These are phyloP conservation scores for Trilocha varians DNA, from an alignment of 2,888 invertebrate genomes.

Conservation along the genomic window DNA sequence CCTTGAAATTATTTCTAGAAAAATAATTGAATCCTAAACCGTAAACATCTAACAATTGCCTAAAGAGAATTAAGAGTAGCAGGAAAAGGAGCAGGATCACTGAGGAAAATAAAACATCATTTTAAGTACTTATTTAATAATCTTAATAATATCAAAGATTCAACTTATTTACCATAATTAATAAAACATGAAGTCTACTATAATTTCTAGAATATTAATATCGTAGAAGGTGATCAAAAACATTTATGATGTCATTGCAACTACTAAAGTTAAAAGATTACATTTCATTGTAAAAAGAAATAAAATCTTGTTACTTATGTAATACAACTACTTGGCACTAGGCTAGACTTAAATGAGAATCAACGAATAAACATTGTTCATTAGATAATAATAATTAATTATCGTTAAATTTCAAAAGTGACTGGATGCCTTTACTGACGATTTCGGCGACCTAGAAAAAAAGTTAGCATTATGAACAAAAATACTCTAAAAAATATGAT, in stretches of 20 bases:
- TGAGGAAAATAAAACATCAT: background rate
- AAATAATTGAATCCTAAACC: too few relatives aligned
- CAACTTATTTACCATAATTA: background rate
- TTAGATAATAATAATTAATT: conserved; percentile 30
- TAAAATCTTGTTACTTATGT: background rate
- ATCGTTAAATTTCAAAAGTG: conserved; percentile 14
- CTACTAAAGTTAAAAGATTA: background rate
- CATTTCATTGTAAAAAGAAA: background rate
- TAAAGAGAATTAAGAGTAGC: conserved; percentile 1
- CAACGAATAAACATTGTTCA: conserved; percentile 37
- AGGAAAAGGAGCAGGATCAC: background rate
- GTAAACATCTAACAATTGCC: too few relatives aligned
- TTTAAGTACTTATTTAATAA: background rate
- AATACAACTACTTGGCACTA: conserved; percentile 53
- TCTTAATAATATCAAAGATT: background rate
- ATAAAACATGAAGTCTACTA: background rate
- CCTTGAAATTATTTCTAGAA: too few relatives aligned
- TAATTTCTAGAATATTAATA: background rate
- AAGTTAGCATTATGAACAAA: too few relatives aligned
- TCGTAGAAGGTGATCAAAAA: too few relatives aligned
- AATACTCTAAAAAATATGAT: conserved; percentile 7
- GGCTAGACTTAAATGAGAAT: conserved; percentile 39
- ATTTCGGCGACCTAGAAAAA: conserved; percentile 60
- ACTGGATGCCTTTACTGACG: conserved; percentile 46
- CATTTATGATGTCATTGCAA: too few relatives aligned